Conservation (phyloP, 1,140 invertebrate genomes). For the Hypsibius dujardini region DNA sequence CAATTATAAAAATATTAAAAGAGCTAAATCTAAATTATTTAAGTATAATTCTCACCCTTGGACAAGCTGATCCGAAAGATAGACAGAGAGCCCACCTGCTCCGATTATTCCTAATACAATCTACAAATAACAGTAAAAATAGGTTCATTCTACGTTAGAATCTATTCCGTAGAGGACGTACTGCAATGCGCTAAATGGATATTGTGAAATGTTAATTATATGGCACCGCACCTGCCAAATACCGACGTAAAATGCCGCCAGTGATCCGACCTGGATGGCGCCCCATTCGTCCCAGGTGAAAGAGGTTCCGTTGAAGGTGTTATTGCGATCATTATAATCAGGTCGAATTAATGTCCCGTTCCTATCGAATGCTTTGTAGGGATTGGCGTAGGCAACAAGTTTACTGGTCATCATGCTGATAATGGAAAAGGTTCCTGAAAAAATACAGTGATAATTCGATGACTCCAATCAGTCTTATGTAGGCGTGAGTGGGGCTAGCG, state of each 20-base stretch:
- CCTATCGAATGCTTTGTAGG: neutral
- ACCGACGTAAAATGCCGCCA: neutral
- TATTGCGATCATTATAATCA: neutral
- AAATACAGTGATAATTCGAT: neutral
- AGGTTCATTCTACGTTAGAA: no score
- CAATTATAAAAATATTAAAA: neutral
- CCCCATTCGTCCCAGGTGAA: slow-evolving; percentile 1
- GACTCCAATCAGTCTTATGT: neutral
- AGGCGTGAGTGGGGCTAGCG: neutral
- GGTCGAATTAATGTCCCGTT: neutral
- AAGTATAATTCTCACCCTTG: neutral
- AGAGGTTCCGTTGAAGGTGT: neutral
- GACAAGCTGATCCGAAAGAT: slow-evolving; percentile 6
- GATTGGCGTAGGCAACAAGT: neutral
- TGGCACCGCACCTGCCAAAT: neutral
- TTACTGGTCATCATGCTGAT: neutral
- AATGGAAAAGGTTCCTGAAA: slow-evolving; percentile 1
- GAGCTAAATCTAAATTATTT: no score
- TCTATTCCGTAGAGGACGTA: no score
- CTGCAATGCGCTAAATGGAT: no score
- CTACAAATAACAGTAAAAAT: no score
- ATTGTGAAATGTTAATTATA: no score
- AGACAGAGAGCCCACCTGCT: neutral
- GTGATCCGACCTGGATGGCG: neutral
- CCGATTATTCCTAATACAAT: neutral